A percentile compares a stretch with the other conserved stretches of the same genome.
Evolutionary conservation across 2,888 invertebrate species (phyloP).

Genomic region (Cepaea hortensis): DNA sequence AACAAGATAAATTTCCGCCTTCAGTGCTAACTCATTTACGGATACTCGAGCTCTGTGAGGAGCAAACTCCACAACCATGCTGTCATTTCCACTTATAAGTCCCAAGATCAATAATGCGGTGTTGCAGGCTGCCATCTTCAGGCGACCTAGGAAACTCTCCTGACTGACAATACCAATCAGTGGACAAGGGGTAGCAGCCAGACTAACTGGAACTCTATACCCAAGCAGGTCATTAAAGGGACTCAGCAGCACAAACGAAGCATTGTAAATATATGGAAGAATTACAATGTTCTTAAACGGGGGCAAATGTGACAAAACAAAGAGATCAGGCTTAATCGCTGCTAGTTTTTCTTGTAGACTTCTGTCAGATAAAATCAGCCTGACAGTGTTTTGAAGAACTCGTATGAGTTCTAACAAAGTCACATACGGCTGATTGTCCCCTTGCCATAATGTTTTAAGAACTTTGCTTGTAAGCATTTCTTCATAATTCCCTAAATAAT

Average conservation of each 20-base stretch:
- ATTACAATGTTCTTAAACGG: slow-evolving; percentile 26
- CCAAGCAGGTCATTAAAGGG: slow-evolving; percentile 22
- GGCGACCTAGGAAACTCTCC: slow-evolving; percentile 7
- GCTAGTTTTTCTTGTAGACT: slow-evolving; percentile 12
- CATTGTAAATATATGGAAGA: slow-evolving; percentile 41
- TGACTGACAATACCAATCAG: background rate
- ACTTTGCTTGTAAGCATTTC: background rate
- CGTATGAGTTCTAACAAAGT: background rate
- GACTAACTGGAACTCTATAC: slow-evolving; percentile 36
- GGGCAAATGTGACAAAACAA: slow-evolving; percentile 35
- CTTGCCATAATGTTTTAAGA: background rate
- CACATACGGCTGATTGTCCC: background rate
- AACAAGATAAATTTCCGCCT: slow-evolving; percentile 49
- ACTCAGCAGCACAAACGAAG: slow-evolving; percentile 44
- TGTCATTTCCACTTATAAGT: background rate
- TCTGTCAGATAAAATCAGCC: slow-evolving; percentile 13
- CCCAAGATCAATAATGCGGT: background rate
- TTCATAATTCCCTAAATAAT: slow-evolving; percentile 34
- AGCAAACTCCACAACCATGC: slow-evolving; percentile 30
- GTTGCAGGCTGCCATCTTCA: background rate
- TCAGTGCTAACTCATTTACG: background rate
- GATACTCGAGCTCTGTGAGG: slow-evolving; percentile 20
- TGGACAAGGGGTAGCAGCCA: slow-evolving; percentile 19
- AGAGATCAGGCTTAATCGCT: slow-evolving; percentile 35
- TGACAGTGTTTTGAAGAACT: background rate